Evolutionary conservation across 2,888 invertebrate genomes (phyloP), one percentile per base, ranked within the genome.

Genomic region (Eupithecia exiguata): DNA sequence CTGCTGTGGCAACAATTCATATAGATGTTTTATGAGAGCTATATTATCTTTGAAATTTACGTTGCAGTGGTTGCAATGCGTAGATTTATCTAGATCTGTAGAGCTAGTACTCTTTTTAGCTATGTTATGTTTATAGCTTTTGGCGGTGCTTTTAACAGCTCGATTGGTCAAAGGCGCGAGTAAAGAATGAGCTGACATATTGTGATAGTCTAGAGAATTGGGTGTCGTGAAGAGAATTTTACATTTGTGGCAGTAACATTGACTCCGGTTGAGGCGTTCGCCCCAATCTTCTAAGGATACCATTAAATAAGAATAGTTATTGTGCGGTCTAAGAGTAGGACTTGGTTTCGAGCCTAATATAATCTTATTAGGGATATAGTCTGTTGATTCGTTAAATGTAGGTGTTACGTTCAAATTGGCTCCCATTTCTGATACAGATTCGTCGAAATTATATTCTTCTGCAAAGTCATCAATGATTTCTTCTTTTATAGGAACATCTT

Each of bases 171-270:
- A 63, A 0, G 80, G 71, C 0, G 88, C 87, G 0, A 90, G 80
- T 12, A 91, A 38, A 0, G 90, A 91, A 71, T 91, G 91, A 0
- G 80, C 82, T 0, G 75, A 53, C 87, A 87, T 90, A 9, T 88
- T 89, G 43, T 91, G 91, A 0, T 86, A 84, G 62, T 88, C 87
- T 6, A 89, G 76, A 0, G 85, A 85, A 21, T 89, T 91, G 0
- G 82, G 81, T 0, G 90, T 90, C 0, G 89, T 80, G 43, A 91
- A 91, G 0, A 91, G 71, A 0, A 80, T 89, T 1, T 83, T n/a
- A 36, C 91, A 91, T 0, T 80, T 77, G 0, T 74, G 72, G 18
- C 91, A 91, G 38, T 79, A 91, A 9, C 86, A 87, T 0, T 79
- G 69, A 38, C 84, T 89, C 0, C 35, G 65, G 0, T 78, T 65